Conservation (phyloP, 2,797 vertebrate species). For the Poliocrania exsul region DNA sequence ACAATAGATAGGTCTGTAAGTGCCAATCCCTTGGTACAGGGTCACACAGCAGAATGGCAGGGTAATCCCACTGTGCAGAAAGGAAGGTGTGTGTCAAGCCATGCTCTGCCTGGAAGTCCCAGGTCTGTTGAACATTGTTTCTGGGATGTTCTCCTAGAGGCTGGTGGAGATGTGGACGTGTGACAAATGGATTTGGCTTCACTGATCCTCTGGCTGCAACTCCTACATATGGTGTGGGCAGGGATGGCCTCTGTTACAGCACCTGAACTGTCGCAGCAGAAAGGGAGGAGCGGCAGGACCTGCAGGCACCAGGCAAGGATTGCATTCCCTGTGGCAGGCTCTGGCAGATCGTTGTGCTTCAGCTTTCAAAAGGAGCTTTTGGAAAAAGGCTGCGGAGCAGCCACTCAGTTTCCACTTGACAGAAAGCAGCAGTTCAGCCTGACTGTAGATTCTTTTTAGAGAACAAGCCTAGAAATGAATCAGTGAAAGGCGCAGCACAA, state of each 20-base stretch:
- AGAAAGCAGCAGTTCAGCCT: slow-evolving; percentile 50
- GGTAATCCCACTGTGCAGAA: neutral
- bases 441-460: slow-evolving; percentile 37
- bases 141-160: neutral
- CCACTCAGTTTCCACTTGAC: slow-evolving; percentile 11
- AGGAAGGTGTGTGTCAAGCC: neutral
- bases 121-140: neutral
- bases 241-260: rapidly evolving
- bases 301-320: neutral
- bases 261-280: neutral
- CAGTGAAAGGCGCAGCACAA: slow-evolving; percentile 24
- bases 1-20: neutral
- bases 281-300: neutral
- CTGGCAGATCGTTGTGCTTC: slow-evolving; percentile 16
- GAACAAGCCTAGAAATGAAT: slow-evolving; percentile 5
- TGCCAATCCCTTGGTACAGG: rapidly evolving
- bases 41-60: neutral
- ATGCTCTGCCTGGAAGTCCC: rapidly evolving
- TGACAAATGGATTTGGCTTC: neutral
- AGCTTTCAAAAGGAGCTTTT: slow-evolving; percentile 35
- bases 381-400: neutral
- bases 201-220: neutral
- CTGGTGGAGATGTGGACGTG: neutral
- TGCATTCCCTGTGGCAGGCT: neutral
- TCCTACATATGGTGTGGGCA: rapidly evolving